Percentiles rank a stretch among this genome's conserved stretches.
These are phyloP conservation scores for Amiota minor DNA, from an alignment of 2,888 invertebrate genomes.

Conservation along the genomic window DNA sequence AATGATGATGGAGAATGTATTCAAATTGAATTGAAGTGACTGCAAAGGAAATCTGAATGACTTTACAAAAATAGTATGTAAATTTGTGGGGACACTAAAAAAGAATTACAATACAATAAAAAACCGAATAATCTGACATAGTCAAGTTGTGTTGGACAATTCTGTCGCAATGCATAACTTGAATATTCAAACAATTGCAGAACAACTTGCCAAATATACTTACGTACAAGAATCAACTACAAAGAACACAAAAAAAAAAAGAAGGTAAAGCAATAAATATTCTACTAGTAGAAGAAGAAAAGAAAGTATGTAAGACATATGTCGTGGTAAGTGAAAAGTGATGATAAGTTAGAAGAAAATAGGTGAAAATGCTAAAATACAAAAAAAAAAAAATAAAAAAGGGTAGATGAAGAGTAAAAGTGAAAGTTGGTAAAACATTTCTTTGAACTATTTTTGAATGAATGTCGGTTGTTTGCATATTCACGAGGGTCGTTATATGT, in stretches of 20 bases:
- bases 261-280: constrained; percentile 4
- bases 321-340: neutral
- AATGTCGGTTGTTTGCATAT: constrained; percentile 25
- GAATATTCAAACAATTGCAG: constrained; percentile 6
- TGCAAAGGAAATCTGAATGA: constrained; percentile 47
- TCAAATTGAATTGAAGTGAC: constrained; percentile 32
- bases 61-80: constrained; percentile 57
- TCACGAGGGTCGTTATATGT: no score
- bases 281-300: constrained; percentile 1
- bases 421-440: constrained; percentile 32
- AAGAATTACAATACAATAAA: constrained; percentile 42
- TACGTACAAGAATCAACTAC: neutral
- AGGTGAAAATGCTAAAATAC: no score
- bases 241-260: constrained; percentile 9
- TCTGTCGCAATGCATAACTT: no score
- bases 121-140: constrained; percentile 32
- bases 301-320: constrained; percentile 25
- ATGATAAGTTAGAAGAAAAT: no score
- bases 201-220: neutral
- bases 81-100: constrained; percentile 49
- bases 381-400: no score
- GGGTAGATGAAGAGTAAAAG: neutral
- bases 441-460: constrained; percentile 62
- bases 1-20: no score
- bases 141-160: no score